A percentile compares a stretch with the other conserved stretches of the same genome.
Evolutionary conservation across 2,888 invertebrate genomes (phyloP).

Genomic region (Dendrolimus pini): DNA sequence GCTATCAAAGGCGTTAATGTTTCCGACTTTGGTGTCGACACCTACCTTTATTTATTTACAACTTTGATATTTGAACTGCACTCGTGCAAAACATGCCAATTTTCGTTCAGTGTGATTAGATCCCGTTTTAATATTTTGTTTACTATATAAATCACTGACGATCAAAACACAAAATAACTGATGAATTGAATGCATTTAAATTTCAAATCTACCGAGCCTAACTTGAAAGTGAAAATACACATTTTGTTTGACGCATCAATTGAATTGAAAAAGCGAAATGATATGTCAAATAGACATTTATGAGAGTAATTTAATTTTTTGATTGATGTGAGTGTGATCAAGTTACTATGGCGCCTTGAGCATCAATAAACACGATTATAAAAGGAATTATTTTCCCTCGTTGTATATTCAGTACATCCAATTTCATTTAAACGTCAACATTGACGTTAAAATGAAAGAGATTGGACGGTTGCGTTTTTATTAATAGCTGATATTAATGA

Average conservation of each 20-base stretch:
- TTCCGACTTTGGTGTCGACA: not conserved
- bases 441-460: too few species aligned
- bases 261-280: conserved; percentile 1
- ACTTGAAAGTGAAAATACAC: not conserved
- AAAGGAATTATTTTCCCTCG: conserved; percentile 49
- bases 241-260: not conserved
- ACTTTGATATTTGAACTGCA: not conserved
- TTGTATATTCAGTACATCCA: conserved; percentile 28
- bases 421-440: too few species aligned
- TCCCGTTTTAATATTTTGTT: not conserved
- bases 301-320: conserved; percentile 49
- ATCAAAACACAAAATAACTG: too few species aligned
- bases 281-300: conserved; percentile 21
- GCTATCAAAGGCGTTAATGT: not conserved
- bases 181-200: too few species aligned
- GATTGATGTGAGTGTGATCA: conserved; percentile 45
- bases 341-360: conserved; percentile 48
- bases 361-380: conserved; percentile 45
- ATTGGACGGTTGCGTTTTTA: too few species aligned
- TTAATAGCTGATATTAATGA: too few species aligned
- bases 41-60: not conserved
- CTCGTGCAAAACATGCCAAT: not conserved
- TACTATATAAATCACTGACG: not conserved
- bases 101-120: not conserved
- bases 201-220: too few species aligned